These are phyloP conservation scores for Dinomys branickii DNA, from an alignment of 2,113 vertebrate genomes.

Conservation along the genomic window DNA sequence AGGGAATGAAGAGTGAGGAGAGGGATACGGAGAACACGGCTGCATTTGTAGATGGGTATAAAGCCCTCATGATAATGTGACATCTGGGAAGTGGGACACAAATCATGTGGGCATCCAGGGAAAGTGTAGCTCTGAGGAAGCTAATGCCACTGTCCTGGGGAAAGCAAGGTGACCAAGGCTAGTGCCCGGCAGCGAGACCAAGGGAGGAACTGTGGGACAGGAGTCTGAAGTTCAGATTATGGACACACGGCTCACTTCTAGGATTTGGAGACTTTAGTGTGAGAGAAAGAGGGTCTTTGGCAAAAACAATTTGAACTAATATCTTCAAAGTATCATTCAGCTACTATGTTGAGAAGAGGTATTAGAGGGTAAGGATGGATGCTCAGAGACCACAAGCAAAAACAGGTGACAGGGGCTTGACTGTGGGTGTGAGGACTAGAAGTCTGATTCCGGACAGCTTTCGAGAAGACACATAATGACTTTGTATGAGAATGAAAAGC, in stretches of 20 bases:
- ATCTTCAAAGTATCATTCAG: neutral
- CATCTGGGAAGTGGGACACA: neutral
- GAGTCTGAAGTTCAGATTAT: neutral
- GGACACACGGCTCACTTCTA: neutral
- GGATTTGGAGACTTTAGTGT: neutral
- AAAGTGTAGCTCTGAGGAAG: neutral
- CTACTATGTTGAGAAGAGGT: neutral
- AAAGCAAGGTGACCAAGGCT: neutral
- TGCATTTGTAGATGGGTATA: neutral
- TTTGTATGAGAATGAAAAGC: neutral
- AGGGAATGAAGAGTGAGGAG: neutral
- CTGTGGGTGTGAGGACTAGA: too few species aligned
- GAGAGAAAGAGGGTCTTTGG: neutral
- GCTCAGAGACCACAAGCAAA: neutral
- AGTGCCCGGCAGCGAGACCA: accelerated
- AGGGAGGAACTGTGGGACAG: neutral
- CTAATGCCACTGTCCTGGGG: neutral
- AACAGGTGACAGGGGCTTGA: neutral
- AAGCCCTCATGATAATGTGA: neutral
- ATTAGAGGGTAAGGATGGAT: neutral
- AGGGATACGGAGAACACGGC: neutral
- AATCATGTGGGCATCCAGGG: neutral
- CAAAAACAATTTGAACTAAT: neutral
- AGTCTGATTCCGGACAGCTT: neutral
- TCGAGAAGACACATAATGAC: neutral